Evolutionary conservation across 1,140 invertebrate species (phyloP), one percentile per base, ranked within the genome.

Genomic region (Zaprionus nigranus): DNA sequence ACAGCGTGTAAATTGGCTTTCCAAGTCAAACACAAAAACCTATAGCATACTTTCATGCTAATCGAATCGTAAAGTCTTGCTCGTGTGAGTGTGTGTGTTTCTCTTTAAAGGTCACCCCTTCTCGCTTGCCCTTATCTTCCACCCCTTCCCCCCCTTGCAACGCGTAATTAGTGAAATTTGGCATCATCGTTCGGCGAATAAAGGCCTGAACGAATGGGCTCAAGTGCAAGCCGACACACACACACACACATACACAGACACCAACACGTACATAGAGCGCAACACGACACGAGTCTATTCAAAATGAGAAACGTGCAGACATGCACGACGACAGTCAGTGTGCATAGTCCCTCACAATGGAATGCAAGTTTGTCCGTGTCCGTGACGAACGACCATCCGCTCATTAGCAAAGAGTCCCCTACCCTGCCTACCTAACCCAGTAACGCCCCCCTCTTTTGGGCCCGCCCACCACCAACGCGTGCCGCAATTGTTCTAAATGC

Each of bases 81-180:
- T 1, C 7, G 49, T 63, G n/a, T 28, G 73, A 54, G 34, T 28
- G 73, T 59, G 34, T 54, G 40, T 66, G 61, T 22, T 38, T 17
- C 30, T 24, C 40, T 87, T 87, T 87, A 84, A 68, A 77, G 78
- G 74, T 72, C 78, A 67, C 46, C 15, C 40, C 40, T 12, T 13
- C 13, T 13, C 36, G 36, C 36, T 15, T 38, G 2, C 13, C 36
- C 38, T 43, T 15, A n/a, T 15, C 38, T 2, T n/a, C 15, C 38
- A 0, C 15, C 17, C 17, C n/a, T n/a, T n/a, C n/a, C 24, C 24
- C 38, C 38, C n/a, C 17, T 46, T 17, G 40, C 51, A 43, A 53
- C 74, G 74, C 78, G 84, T 87, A 87, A 87, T 87, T 87, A 87
- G 84, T 90, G 84, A 90, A 87, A 85, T 87, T 85, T 74, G 75